Evolutionary conservation across 2,888 invertebrate genomes (phyloP).

Genomic region (Stenodera caucasica): DNA sequence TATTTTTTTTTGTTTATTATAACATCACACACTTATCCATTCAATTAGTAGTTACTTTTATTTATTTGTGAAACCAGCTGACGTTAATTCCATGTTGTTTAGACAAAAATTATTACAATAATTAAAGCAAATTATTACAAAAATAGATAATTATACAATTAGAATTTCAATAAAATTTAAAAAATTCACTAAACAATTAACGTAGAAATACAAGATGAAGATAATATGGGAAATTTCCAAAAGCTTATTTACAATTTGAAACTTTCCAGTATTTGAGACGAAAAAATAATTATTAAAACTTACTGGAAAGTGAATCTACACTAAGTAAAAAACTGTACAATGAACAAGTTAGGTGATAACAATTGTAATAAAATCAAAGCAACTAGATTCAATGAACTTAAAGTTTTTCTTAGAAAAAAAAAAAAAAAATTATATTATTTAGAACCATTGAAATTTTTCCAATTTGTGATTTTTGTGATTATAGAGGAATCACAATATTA

Average conservation of each 20-base stretch:
- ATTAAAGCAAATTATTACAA: constrained; percentile 37
- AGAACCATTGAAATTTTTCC: too few relatives aligned
- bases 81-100: constrained; percentile 12
- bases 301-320: constrained; percentile 24
- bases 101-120: constrained; percentile 13
- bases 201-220: constrained; percentile 32
- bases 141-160: constrained; percentile 38
- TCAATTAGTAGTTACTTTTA: constrained; percentile 15
- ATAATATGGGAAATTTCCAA: constrained; percentile 23
- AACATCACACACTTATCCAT: constrained; percentile 38
- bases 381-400: too few relatives aligned
- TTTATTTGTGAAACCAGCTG: constrained; percentile 20
- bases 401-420: too few relatives aligned
- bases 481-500: too few relatives aligned
- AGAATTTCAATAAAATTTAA: constrained; percentile 46
- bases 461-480: too few relatives aligned
- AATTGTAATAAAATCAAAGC: constrained; percentile 10
- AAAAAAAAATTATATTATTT: neutral
- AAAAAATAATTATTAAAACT: constrained; percentile 6
- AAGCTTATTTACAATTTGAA: constrained; percentile 23
- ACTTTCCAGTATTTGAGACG: constrained; percentile 18
- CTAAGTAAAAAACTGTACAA: constrained; percentile 29
- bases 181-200: constrained; percentile 42
- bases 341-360: constrained; percentile 24
- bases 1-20: constrained; percentile 28